These are phyloP conservation scores for Ageneiosus marmoratus DNA, from an alignment of 2,113 vertebrate genomes.

Conservation along the genomic window DNA sequence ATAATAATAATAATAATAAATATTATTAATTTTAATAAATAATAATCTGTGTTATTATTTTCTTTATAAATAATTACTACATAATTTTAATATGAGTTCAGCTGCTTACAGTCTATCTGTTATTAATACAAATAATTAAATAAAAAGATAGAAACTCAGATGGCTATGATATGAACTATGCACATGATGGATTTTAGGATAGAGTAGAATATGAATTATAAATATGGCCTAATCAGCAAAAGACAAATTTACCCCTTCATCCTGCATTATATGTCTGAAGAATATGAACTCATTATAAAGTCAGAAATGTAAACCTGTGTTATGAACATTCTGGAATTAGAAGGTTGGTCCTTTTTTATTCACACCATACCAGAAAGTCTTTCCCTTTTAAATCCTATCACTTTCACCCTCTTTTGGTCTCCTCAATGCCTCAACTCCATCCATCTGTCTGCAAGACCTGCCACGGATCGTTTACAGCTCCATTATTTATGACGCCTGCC, in stretches of 20 bases:
- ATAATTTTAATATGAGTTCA: background rate
- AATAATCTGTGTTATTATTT: too few relatives aligned
- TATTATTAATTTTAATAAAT: background rate
- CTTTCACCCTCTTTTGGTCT: constrained; percentile 25
- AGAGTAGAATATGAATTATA: constrained; percentile 12
- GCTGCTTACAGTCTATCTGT: background rate
- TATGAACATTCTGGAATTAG: background rate
- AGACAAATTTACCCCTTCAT: background rate
- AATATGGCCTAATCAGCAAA: background rate
- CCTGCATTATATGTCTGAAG: background rate
- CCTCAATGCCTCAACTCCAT: constrained; percentile 40
- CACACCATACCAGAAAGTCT: background rate
- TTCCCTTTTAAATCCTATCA: constrained; percentile 34
- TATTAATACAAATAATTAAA: background rate
- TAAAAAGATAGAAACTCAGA: background rate
- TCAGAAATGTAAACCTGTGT: background rate
- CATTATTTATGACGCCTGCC: constrained; percentile 56
- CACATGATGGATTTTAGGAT: constrained; percentile 24
- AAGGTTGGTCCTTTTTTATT: background rate
- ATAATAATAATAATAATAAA: too few relatives aligned
- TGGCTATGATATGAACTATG: background rate
- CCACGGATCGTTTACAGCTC: constrained; percentile 50
- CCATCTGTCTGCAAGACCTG: constrained; percentile 56
- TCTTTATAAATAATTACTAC: background rate
- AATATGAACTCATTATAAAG: background rate